Evolutionary conservation across 1,140 invertebrate species (phyloP).

Genomic region (Sinonovacula constricta): DNA sequence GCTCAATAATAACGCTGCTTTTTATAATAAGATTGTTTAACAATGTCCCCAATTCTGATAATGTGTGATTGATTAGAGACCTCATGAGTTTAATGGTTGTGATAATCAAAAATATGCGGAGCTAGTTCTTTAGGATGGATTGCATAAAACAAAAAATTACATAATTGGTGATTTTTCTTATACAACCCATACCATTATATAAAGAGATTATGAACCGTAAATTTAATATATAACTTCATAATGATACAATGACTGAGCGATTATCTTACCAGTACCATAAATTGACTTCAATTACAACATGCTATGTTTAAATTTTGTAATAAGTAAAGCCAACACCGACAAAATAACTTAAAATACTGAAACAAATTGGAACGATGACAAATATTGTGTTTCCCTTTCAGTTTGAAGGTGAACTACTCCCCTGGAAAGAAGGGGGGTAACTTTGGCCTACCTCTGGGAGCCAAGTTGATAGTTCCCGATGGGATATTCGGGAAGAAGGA

Average conservation of each 20-base stretch:
- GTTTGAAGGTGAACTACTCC: constrained; percentile 60
- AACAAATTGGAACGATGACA: neutral
- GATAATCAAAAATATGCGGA: too few species aligned
- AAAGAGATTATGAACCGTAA: neutral
- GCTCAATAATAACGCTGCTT: too few species aligned
- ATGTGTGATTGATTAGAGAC: too few species aligned
- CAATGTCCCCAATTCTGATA: too few species aligned
- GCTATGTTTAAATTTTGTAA: neutral
- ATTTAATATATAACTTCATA: neutral
- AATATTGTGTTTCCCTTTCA: constrained; percentile 46
- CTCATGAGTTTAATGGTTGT: too few species aligned
- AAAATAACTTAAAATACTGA: neutral
- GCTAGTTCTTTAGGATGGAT: too few species aligned
- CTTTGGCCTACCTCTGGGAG: constrained; percentile 66
- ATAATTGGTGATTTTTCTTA: too few species aligned
- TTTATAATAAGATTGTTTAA: too few species aligned
- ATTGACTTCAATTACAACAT: neutral
- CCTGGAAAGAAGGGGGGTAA: constrained; percentile 68
- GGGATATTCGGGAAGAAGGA: constrained; percentile 68
- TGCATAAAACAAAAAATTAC: too few species aligned
- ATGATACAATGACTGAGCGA: constrained; percentile 25
- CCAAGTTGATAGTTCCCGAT: constrained; percentile 65
- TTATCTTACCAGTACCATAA: constrained; percentile 15
- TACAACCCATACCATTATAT: too few species aligned
- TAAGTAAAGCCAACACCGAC: neutral